Evolutionary conservation across 1,140 invertebrate species (phyloP).

Genomic region (Drosophila chauvacae): DNA sequence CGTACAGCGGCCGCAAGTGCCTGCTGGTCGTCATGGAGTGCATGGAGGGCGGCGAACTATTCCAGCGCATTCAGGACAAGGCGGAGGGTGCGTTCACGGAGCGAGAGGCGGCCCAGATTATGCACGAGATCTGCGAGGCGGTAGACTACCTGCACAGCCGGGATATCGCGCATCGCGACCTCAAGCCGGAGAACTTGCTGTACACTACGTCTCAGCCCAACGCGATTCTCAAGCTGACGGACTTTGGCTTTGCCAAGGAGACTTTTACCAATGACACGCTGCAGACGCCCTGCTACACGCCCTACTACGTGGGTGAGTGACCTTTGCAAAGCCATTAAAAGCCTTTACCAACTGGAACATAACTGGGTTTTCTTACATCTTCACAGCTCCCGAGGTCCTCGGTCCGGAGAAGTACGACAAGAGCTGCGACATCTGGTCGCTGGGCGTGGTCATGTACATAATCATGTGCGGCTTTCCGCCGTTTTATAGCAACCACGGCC

Average conservation of each 20-base stretch:
- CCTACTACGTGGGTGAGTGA: slow-evolving; percentile 94
- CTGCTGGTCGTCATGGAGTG: slow-evolving; percentile 99
- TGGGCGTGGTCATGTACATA: slow-evolving; percentile 99
- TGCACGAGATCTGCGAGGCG: slow-evolving; percentile 98
- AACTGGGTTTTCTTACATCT: not conserved
- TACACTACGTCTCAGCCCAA: slow-evolving; percentile 90
- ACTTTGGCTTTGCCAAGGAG: slow-evolving; percentile 99
- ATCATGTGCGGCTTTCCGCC: slow-evolving; percentile 98
- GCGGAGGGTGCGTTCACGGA: slow-evolving; percentile 97
- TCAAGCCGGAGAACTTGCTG: slow-evolving; percentile 96
- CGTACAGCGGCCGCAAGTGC: slow-evolving; percentile 94
- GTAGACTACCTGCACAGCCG: slow-evolving; percentile 97
- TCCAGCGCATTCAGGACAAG: slow-evolving; percentile 97
- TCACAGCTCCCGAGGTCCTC: slow-evolving; percentile 94
- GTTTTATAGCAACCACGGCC: slow-evolving; percentile 98
- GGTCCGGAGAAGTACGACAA: slow-evolving; percentile 99
- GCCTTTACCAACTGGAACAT: not conserved
- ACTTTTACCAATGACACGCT: slow-evolving; percentile 93
- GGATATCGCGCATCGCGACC: slow-evolving; percentile 98
- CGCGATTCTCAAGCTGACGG: slow-evolving; percentile 97
- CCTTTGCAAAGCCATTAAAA: not conserved
- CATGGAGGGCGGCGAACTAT: slow-evolving; percentile 98
- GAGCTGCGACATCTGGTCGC: slow-evolving; percentile 99
- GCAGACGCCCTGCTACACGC: slow-evolving; percentile 99
- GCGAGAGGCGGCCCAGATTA: slow-evolving; percentile 91